phyloP scores from a whole-genome alignment of 1,140 invertebrate genomes.

The Lepidurus couesii region DNA sequence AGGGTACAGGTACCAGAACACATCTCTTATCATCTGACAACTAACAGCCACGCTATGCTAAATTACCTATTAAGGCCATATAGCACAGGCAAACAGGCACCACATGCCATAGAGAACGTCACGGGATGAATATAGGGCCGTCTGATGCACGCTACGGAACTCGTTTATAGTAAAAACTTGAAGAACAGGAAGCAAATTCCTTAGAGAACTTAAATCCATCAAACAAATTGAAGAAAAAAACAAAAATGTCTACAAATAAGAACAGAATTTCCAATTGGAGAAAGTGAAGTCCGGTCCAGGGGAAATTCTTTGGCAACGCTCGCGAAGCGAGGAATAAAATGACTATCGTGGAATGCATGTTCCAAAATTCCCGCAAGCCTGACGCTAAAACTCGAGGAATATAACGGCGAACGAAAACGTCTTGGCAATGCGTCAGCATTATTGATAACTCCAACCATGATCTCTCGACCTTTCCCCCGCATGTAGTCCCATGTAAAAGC shows the following conservation, averaged over 20 bases:
- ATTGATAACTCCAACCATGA: slow-evolving; percentile 16
- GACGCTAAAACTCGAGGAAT: neutral
- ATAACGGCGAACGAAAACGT: slow-evolving; percentile 2
- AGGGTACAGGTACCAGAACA: neutral
- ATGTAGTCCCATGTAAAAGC: neutral
- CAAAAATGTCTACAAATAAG: neutral
- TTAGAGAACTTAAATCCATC: neutral
- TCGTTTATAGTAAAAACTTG: neutral
- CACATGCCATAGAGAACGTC: neutral
- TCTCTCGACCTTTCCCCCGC: slow-evolving; percentile 7
- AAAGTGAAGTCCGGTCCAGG: slow-evolving; percentile 5
- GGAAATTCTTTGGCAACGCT: neutral
- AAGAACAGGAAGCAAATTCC: slow-evolving; percentile 1
- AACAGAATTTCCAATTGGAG: slow-evolving; percentile 9
- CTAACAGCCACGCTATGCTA: neutral
- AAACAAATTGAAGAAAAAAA: neutral
- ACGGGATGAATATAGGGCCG: neutral
- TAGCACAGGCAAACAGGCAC: neutral
- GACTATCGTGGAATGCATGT: neutral
- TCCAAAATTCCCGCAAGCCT: neutral
- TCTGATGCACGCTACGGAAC: neutral
- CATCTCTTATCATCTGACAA: neutral
- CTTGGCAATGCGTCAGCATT: slow-evolving; percentile 16
- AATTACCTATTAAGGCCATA: neutral
- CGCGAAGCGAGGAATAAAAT: neutral